Base-by-base conservation (phyloP, 2,113 vertebrate genomes). In the Epinephelus fuscoguttatus region DNA sequence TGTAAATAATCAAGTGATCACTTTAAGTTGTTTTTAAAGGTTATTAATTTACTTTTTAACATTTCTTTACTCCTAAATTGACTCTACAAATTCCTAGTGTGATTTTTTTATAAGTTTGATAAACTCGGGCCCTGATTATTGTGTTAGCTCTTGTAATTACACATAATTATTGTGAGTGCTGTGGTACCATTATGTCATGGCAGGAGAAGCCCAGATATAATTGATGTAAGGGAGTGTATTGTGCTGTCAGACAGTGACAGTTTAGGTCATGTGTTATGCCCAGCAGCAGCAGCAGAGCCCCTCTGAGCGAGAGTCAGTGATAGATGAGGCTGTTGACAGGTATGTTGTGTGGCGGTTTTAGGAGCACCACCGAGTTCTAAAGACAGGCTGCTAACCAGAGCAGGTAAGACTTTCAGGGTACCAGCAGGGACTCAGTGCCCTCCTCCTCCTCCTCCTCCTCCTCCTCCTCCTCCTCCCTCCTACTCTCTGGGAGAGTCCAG, bases 311-410 rank as follows among this genome's bases (percentile, higher is more conserved):
- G 17, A 81, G 55, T 40, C 71, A 78, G 78, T 84, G 88, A 53
- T 59, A 68, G 88, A 78, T n/a, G 71, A 87, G 81, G 70, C 56
- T 81, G 80, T 82, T 93, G 89, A 93, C 87, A 75, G 88, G 86
- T 72, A 23, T 92, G 83, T 95, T 90, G 78, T 94, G 81, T 95
- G 91, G 89, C 45, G 67, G 53, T 95, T 95, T 86, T 93, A 95
- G 94, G 94, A 94, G 81, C 89, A 92, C 88, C 86, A 94, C 91
- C 50, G 89, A 94, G 88, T 88, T 87, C 89, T 95, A 92, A 93
- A 86, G 82, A 70, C 72, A 82, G 75, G 56, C 83, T 49, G 71
- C 88, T 80, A 77, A 82, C 75, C 85, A 88, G 70, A 77, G 59
- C 92, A 94, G 94, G 94, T 96, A 96, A 95, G 95, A 91, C 62